Percentiles rank a stretch among this genome's conserved stretches.
These are phyloP conservation scores for Colletes latitarsis DNA, from an alignment of 1,140 invertebrate genomes.

Conservation along the genomic window DNA sequence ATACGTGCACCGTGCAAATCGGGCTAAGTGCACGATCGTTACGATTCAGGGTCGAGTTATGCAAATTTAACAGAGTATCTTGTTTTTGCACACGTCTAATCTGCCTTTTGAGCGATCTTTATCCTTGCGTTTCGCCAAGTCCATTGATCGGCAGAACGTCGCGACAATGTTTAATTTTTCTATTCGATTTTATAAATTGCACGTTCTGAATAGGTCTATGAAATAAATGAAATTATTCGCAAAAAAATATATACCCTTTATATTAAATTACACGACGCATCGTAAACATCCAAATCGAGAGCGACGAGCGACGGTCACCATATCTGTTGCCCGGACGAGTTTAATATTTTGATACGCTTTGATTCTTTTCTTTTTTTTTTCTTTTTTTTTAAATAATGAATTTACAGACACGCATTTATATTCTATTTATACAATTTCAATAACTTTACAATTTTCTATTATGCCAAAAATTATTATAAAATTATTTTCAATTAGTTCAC, in stretches of 20 bases:
- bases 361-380: conserved; percentile 48
- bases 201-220: neutral
- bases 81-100: neutral
- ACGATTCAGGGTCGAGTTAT: conserved; percentile 66
- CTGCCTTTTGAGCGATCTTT: neutral
- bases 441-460: neutral
- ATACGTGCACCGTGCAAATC: conserved; percentile 41
- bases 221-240: no score
- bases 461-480: no score
- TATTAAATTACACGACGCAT: neutral
- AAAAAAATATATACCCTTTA: neutral
- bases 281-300: neutral
- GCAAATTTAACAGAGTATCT: conserved; percentile 49
- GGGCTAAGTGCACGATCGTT: conserved; percentile 58
- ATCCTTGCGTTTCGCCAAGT: conserved; percentile 1
- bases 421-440: neutral
- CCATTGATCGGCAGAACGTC: neutral
- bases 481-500: no score
- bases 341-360: neutral
- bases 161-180: neutral
- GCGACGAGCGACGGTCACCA: neutral
- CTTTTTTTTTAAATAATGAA: conserved; percentile 33
- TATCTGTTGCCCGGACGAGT: conserved; percentile 26
- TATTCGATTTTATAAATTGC: neutral
- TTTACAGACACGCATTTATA: conserved; percentile 12